Base-by-base conservation (phyloP, 2,113 vertebrate species). In the Tetrao urogallus region DNA sequence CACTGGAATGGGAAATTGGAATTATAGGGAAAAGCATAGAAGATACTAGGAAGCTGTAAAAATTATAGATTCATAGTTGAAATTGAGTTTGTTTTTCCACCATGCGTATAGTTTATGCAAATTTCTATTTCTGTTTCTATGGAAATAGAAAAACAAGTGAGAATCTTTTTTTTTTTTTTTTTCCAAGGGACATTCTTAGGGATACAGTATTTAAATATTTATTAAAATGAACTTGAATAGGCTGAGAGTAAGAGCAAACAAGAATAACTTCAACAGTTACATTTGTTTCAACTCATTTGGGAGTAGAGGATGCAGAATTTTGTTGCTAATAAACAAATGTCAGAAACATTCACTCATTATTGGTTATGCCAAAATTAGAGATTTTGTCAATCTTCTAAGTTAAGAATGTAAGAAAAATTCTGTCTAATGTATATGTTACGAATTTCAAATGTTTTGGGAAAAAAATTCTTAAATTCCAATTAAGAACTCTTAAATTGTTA, bases 361-460 rank as follows among this genome's bases (percentile, higher is more conserved):
- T 78, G 25, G 12, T 32, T 25, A 2, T 5, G 2, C 7, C 11
- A 66, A 81, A 16, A 34, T 3, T 10, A 57, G 32, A 67, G 8
- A 66, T 42, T 57, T 45, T 48, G 2, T 34, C 7, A 45, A 36
- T 27, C 40, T 56, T 15, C 7, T 64, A 30, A 56, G 30, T 30
- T n/a, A 6, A 64, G 36, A 67, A 1, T 3, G 4, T 25, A 48
- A 2, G 20, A 73, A 36, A 17, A 76, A 42, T 64, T 80, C 20
- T 2, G 0, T 50, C 8, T 38, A 1, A 3, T 50, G 6, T 28
- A 24, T 34, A 42, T 38, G 42, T 48, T 5, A 32, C 7, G 32
- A 2, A 64, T 72, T 80, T 36, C 34, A 48, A 3, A n/a, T 67
- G 30, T 43, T 34, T 4, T 10, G 3, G 6, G 56, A 80, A 82